A percentile compares a stretch with the other conserved stretches of the same genome.
phyloP scores from a whole-genome alignment of 2,113 vertebrate genomes.

The Oreochromis spilurus region DNA sequence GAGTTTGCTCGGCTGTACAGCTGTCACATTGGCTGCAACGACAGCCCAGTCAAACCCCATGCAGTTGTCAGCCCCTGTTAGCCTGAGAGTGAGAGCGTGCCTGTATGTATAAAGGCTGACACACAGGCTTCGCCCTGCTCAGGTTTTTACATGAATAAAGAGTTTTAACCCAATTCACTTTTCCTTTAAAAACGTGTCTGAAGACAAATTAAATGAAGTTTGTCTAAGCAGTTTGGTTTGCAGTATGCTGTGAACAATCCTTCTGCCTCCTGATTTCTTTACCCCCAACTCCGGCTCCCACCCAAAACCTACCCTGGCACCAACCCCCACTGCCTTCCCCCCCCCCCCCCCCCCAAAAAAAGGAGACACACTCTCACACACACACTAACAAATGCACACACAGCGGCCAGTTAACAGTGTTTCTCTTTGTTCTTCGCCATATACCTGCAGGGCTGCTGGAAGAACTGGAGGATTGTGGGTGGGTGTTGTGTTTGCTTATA shows the following conservation, averaged over 20 bases:
- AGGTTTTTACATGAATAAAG: conserved; percentile 12
- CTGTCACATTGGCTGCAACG: conserved; percentile 62
- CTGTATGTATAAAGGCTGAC: conserved; percentile 15
- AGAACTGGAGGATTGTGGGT: conserved; percentile 52
- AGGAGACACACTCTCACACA: background rate
- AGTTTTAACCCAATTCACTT: background rate
- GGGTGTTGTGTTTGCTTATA: conserved; percentile 69
- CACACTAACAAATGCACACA: conserved; percentile 15
- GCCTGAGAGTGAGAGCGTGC: conserved; percentile 15
- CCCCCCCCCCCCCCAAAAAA: background rate
- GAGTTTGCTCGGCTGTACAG: conserved; percentile 36
- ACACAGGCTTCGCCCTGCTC: conserved; percentile 27
- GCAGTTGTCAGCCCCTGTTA: conserved; percentile 67
- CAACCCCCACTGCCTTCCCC: conserved; percentile 1
- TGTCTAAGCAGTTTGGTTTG: background rate
- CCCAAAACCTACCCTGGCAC: background rate
- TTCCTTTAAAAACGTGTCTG: background rate
- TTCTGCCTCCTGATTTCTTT: conserved; percentile 27
- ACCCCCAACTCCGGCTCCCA: background rate
- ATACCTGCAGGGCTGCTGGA: conserved; percentile 67
- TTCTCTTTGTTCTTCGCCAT: conserved; percentile 67
- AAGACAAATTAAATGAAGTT: background rate
- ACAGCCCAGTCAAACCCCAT: conserved; percentile 56
- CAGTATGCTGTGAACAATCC: conserved; percentile 21
- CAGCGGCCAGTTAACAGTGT: conserved; percentile 42